phyloP scores from a whole-genome alignment of 2,113 vertebrate genomes.

The Sciurus niger region DNA sequence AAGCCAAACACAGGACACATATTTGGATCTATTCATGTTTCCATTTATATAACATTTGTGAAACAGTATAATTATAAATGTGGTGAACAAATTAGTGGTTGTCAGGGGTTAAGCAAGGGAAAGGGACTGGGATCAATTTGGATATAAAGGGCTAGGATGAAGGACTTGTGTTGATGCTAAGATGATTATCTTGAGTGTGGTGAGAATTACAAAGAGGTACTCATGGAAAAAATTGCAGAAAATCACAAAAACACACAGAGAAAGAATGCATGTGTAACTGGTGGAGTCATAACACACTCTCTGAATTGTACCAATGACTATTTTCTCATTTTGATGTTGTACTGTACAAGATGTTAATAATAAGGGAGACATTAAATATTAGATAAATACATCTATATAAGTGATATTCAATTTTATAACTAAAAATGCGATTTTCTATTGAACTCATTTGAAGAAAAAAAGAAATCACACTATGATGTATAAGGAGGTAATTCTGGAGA shows the following conservation, averaged over 20 bases:
- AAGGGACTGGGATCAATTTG: neutral
- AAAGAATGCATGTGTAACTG: neutral
- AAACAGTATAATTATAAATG: neutral
- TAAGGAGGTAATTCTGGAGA: neutral
- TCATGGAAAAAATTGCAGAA: neutral
- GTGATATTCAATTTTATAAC: neutral
- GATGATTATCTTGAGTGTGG: neutral
- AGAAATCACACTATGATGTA: neutral
- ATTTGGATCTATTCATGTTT: too few relatives aligned
- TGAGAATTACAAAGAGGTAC: neutral
- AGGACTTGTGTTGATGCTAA: neutral
- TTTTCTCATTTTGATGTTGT: neutral
- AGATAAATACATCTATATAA: neutral
- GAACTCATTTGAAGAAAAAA: neutral
- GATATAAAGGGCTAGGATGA: neutral
- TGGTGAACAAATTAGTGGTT: neutral
- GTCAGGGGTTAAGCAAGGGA: neutral
- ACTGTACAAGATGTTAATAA: neutral
- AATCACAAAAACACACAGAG: neutral
- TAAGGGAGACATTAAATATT: neutral
- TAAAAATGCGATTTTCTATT: neutral
- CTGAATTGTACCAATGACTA: neutral
- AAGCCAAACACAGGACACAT: too few relatives aligned
- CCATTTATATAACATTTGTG: neutral
- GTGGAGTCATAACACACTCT: neutral